A percentile compares a stretch with the other conserved stretches of the same genome.
phyloP scores from a whole-genome alignment of 2,113 vertebrate species.

The Panthera tigris region DNA sequence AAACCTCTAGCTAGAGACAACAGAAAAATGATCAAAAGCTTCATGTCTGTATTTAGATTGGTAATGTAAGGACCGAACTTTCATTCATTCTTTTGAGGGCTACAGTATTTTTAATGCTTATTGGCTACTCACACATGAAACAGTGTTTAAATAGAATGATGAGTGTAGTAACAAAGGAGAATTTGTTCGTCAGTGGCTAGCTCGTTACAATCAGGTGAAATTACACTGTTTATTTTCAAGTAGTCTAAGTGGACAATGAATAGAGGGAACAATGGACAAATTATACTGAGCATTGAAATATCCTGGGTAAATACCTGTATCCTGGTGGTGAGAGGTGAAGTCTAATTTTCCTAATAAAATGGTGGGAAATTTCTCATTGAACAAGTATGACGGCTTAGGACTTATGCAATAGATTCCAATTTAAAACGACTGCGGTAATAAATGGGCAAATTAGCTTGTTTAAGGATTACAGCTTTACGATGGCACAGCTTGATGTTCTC shows the following conservation, averaged over 20 bases:
- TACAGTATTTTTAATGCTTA: slow-evolving; percentile 68
- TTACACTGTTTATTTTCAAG: background rate
- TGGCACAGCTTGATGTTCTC: background rate
- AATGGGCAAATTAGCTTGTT: background rate
- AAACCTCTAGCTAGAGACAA: slow-evolving; percentile 37
- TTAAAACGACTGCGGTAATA: background rate
- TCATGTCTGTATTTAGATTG: slow-evolving; percentile 65
- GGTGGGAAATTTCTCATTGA: background rate
- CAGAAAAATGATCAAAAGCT: slow-evolving; percentile 59
- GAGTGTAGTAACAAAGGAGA: background rate
- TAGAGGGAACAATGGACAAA: background rate
- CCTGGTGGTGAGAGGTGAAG: background rate
- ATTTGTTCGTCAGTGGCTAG: background rate
- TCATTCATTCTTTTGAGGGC: slow-evolving; percentile 73
- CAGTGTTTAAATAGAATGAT: background rate
- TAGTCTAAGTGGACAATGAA: background rate
- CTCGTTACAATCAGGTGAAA: background rate
- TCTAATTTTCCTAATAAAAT: background rate
- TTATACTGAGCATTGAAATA: background rate
- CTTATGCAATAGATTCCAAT: background rate
- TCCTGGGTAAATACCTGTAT: background rate
- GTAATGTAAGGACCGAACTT: slow-evolving; percentile 65
- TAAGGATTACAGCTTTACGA: background rate
- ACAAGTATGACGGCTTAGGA: background rate
- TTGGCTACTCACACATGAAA: slow-evolving; percentile 75